phyloP scores from a whole-genome alignment of 2,888 invertebrate genomes.

The Cantharis rustica region DNA sequence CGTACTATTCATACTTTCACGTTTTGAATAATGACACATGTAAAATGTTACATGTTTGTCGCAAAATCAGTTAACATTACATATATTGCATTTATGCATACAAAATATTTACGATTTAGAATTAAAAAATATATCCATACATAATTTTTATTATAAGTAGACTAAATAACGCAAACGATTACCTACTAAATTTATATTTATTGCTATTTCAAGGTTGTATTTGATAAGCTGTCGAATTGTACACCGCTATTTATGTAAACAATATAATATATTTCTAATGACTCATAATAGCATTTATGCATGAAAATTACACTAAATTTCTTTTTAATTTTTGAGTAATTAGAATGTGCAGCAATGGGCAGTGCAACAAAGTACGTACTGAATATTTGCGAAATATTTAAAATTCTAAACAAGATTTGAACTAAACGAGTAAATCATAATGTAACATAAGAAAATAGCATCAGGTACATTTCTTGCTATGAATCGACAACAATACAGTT shows the following conservation, averaged over 20 bases:
- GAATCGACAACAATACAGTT: not conserved
- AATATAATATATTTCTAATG: not conserved
- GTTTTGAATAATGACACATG: constrained; percentile 24
- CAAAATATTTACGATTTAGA: not conserved
- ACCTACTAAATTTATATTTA: not conserved
- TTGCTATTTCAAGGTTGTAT: not conserved
- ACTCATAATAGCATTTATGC: not conserved
- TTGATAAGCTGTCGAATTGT: not conserved
- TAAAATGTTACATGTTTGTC: constrained; percentile 10
- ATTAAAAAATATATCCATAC: not conserved
- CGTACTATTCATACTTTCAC: constrained; percentile 24
- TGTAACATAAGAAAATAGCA: not conserved
- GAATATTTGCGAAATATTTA: not conserved
- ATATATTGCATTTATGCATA: not conserved
- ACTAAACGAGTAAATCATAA: not conserved
- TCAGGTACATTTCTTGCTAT: no score
- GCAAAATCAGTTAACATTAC: not conserved
- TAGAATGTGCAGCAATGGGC: not conserved
- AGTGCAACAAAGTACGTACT: not conserved
- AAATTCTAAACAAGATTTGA: not conserved
- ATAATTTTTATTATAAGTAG: not conserved
- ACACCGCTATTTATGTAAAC: not conserved
- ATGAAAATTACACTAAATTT: not conserved
- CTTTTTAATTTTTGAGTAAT: not conserved
- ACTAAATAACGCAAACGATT: not conserved